These are phyloP conservation scores for Zaprionus obscuricornis DNA, from an alignment of 2,888 invertebrate species.

Conservation along the genomic window DNA sequence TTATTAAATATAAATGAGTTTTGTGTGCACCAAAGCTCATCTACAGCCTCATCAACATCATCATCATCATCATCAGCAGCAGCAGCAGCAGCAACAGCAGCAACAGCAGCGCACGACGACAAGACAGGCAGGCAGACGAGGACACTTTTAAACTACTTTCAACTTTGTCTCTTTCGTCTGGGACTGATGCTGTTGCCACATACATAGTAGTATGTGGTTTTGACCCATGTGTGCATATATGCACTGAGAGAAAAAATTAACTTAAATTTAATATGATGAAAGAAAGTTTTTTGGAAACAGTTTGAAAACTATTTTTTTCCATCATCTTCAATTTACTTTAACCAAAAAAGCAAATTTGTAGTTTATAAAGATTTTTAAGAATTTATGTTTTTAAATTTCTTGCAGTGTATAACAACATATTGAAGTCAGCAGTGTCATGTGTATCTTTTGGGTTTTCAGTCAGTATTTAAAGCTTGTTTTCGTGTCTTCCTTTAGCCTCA, in stretches of 20 bases:
- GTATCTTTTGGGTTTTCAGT: slow-evolving; percentile 19
- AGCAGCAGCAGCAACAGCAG: slow-evolving; percentile 6
- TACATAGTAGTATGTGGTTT: slow-evolving; percentile 16
- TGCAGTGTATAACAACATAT: no score
- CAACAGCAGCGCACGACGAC: slow-evolving; percentile 5
- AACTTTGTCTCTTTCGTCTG: slow-evolving; percentile 58
- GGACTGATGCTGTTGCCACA: slow-evolving; percentile 2
- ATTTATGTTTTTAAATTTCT: no score
- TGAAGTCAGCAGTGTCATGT: no score
- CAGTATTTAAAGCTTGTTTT: slow-evolving; percentile 46
- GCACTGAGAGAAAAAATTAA: background rate
- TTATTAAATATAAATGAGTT: slow-evolving; percentile 76
- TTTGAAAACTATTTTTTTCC: no score
- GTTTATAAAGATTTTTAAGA: no score
- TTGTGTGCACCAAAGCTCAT: slow-evolving; percentile 39
- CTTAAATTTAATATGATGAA: no score
- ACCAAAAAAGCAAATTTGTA: no score
- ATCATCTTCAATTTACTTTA: no score
- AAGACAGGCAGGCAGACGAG: no score
- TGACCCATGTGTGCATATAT: slow-evolving; percentile 49
- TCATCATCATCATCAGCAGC: slow-evolving; percentile 34
- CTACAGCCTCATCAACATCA: slow-evolving; percentile 23
- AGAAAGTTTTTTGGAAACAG: no score
- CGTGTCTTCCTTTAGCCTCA: no score
- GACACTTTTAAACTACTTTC: slow-evolving; percentile 72